Percentiles rank a stretch among this genome's conserved stretches.
phyloP scores from a whole-genome alignment of 2,113 vertebrate genomes.

The Sarotherodon lohbergeri region DNA sequence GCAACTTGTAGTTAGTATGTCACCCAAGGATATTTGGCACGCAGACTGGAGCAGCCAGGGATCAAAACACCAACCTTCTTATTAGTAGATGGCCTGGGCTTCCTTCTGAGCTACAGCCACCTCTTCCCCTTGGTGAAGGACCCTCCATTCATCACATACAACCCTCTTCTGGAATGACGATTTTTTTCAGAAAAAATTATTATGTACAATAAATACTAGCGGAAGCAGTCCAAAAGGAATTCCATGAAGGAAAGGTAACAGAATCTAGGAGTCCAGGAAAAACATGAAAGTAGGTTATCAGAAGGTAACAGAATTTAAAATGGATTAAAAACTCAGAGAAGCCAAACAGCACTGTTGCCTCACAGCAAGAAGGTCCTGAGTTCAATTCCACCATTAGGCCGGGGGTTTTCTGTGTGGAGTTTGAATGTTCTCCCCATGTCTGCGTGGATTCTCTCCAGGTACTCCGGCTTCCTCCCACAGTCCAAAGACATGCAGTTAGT shows the following conservation, averaged over 20 bases:
- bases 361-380: not conserved
- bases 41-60: not conserved
- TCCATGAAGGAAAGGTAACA: not conserved
- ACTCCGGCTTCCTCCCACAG: not conserved
- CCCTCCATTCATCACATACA: not conserved
- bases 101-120: not conserved
- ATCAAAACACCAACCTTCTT: not conserved
- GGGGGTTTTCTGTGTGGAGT: not conserved
- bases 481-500: not conserved
- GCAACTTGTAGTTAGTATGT: not conserved
- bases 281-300: not conserved
- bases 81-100: not conserved
- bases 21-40: not conserved
- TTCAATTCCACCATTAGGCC: not conserved
- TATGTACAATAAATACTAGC: not conserved
- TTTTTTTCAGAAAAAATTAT: not conserved
- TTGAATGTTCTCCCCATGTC: not conserved
- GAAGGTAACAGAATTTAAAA: not conserved
- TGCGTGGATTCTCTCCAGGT: not conserved
- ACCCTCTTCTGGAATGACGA: not conserved
- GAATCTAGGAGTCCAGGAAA: not conserved
- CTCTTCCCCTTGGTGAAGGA: not conserved
- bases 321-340: not conserved
- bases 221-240: not conserved
- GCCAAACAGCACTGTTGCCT: not conserved